Percentiles rank a stretch among this genome's conserved stretches.
Evolutionary conservation across 35 echinoderm and acorn worm genomes (phyloP).

Genomic region (Stichopus chloronotus): DNA sequence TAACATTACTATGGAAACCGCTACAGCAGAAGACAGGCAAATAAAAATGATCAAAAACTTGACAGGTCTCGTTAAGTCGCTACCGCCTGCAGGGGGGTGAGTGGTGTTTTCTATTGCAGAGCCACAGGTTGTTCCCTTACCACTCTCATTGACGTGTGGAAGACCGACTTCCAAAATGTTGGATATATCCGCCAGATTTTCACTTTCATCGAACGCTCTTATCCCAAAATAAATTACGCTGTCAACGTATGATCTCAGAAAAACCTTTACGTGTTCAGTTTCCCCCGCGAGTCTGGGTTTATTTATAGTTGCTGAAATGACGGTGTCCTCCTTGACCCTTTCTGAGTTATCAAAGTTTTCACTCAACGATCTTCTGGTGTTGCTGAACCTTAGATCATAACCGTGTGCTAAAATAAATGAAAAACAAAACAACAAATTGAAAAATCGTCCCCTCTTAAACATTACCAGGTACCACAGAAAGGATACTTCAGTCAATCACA

Average conservation of each 20-base stretch:
- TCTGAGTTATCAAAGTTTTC: not conserved
- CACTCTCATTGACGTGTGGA: not conserved
- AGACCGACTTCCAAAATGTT: constrained; percentile 7
- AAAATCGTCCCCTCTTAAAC: too few relatives aligned
- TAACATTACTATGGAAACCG: not conserved
- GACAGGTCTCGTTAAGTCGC: not conserved
- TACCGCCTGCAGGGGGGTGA: not conserved
- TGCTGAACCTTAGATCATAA: not conserved
- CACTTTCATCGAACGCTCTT: constrained; percentile 21
- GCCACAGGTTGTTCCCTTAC: not conserved
- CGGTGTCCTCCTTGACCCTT: not conserved
- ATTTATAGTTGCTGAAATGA: not conserved
- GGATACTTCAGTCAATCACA: not conserved
- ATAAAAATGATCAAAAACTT: not conserved
- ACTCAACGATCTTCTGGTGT: not conserved
- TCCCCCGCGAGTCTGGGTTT: not conserved
- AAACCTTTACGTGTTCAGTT: not conserved
- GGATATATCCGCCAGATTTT: constrained; percentile 2
- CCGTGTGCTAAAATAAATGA: not conserved
- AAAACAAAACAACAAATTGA: not conserved
- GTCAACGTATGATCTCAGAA: not conserved
- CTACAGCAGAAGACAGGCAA: not conserved
- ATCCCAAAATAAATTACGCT: not conserved
- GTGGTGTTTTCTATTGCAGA: not conserved
- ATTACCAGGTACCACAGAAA: not conserved